Percentiles rank a stretch among this genome's conserved stretches.
Evolutionary conservation across 2,888 invertebrate genomes (phyloP).

Genomic region (Alloscopus bannaensis): DNA sequence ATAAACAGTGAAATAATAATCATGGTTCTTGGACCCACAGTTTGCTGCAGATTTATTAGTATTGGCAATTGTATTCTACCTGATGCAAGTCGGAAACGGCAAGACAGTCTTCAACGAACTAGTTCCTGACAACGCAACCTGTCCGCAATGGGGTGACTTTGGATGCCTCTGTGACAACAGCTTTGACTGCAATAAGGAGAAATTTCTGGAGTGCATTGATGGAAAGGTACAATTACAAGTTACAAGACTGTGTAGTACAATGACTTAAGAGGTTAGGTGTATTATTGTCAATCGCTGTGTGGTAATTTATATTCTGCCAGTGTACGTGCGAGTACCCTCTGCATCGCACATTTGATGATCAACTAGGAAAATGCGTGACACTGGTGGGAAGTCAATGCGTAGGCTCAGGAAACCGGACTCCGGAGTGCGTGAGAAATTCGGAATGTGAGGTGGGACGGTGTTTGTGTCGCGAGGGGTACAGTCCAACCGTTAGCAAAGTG

Average conservation of each 20-base stretch:
- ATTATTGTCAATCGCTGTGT: background rate
- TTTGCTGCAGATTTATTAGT: background rate
- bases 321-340: conserved; percentile 55
- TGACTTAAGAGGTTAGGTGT: background rate
- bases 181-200: conserved; percentile 37
- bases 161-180: conserved; percentile 51
- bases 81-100: conserved; percentile 23
- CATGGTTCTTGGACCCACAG: background rate
- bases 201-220: conserved; percentile 62
- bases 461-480: conserved; percentile 49
- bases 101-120: conserved; percentile 45
- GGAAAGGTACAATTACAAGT: conserved; percentile 44
- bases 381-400: conserved; percentile 46
- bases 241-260: background rate
- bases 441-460: conserved; percentile 53
- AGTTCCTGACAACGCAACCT: conserved; percentile 42
- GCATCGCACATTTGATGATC: conserved; percentile 52
- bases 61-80: conserved; percentile 3
- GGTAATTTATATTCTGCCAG: conserved; percentile 7
- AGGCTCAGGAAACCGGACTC: background rate
- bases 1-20: background rate
- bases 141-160: conserved; percentile 38
- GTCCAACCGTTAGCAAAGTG: conserved; percentile 25
- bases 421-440: conserved; percentile 52
- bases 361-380: conserved; percentile 47